A percentile compares a stretch with the other conserved stretches of the same genome.
Conservation (phyloP, 92 coral and sea anemone genomes). For the Isaurus tuberculatus region DNA sequence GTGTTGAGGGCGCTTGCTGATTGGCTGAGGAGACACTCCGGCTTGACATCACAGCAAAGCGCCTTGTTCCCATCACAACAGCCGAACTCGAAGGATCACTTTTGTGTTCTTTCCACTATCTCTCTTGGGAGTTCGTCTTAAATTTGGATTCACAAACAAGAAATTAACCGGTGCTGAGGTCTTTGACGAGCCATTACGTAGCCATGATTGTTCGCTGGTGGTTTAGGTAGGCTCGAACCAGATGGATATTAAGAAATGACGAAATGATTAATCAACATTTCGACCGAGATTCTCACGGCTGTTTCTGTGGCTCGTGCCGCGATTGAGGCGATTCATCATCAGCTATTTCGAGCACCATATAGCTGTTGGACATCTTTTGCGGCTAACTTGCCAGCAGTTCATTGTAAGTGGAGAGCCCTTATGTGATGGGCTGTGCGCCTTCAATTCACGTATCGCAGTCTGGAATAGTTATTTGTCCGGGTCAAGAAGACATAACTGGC, state of each 20-base stretch:
- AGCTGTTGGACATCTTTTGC: slow-evolving; percentile 33
- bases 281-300: slow-evolving; percentile 36
- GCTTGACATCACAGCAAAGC: slow-evolving; percentile 70
- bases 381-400: slow-evolving; percentile 32
- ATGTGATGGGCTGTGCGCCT: slow-evolving; percentile 99
- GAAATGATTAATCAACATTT: slow-evolving; percentile 21
- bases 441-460: slow-evolving; percentile 99
- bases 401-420: slow-evolving; percentile 49
- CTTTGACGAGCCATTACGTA: slow-evolving; percentile 17
- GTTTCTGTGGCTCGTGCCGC: slow-evolving; percentile 45
- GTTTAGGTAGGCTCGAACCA: slow-evolving; percentile 33
- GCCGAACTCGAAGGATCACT: slow-evolving; percentile 59
- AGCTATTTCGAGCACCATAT: slow-evolving; percentile 44
- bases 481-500: slow-evolving; percentile 80
- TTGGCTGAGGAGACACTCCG: slow-evolving; percentile 45
- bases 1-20: slow-evolving; percentile 29
- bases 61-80: slow-evolving; percentile 76
- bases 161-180: slow-evolving; percentile 40
- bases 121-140: slow-evolving; percentile 8
- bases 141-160: slow-evolving; percentile 33
- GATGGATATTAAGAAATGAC: slow-evolving; percentile 3
- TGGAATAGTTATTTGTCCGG: slow-evolving; percentile 88
- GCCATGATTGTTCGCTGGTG: slow-evolving; percentile 41
- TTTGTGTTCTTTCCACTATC: slow-evolving; percentile 36
- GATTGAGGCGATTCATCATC: slow-evolving; percentile 29